These are phyloP conservation scores for Cosmia trapezina DNA, from an alignment of 2,888 invertebrate species.

Conservation along the genomic window DNA sequence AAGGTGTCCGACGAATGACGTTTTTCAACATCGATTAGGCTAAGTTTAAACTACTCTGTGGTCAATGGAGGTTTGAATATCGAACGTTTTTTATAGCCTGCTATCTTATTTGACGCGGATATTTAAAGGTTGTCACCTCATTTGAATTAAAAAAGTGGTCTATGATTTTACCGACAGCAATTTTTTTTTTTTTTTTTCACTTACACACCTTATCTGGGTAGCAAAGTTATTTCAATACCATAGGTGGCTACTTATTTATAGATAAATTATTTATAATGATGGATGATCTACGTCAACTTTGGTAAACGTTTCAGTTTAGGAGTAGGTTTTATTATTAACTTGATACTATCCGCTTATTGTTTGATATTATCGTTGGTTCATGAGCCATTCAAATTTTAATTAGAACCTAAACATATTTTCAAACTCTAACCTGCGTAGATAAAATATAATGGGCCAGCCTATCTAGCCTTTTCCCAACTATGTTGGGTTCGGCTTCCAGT, in stretches of 20 bases:
- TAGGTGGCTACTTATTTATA: neutral
- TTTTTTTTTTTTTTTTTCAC: neutral
- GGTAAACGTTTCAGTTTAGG: slow-evolving; percentile 10
- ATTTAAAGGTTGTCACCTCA: neutral
- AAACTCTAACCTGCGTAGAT: neutral
- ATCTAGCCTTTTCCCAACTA: neutral
- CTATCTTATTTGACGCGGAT: neutral
- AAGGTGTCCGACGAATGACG: slow-evolving; percentile 72
- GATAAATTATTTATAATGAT: neutral
- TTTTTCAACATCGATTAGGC: slow-evolving; percentile 65
- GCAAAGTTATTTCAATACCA: neutral
- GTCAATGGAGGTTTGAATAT: slow-evolving; percentile 39
- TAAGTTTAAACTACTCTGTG: slow-evolving; percentile 58
- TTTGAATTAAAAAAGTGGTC: neutral
- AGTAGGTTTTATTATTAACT: neutral
- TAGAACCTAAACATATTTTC: neutral
- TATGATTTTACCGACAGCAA: neutral
- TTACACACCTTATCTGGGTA: neutral
- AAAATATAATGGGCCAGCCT: neutral
- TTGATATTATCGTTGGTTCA: neutral
- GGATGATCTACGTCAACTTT: neutral
- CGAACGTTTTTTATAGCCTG: slow-evolving; percentile 12
- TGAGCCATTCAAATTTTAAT: neutral
- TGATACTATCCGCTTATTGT: slow-evolving; percentile 1
- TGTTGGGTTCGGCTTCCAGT: neutral